Percentiles rank a stretch among this genome's conserved stretches.
Conservation (phyloP, 1,140 invertebrate species). For the Formica selysi region DNA sequence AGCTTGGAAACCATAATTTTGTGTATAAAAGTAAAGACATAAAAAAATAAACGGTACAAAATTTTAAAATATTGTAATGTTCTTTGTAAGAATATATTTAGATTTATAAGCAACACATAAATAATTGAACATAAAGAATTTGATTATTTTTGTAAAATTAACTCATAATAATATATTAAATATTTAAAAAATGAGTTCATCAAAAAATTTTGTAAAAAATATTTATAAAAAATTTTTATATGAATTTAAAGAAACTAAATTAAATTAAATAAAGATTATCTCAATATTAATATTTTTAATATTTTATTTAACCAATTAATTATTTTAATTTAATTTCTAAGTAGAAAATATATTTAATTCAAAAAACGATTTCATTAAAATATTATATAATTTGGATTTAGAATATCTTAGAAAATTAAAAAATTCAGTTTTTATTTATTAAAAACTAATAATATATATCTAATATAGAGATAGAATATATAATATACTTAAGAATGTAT, state of each 20-base stretch:
- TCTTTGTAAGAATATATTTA: conserved; percentile 2
- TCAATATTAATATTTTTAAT: too few relatives aligned
- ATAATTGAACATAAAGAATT: conserved; percentile 9
- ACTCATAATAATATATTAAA: neutral
- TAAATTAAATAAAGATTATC: too few relatives aligned
- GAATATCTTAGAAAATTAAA: neutral
- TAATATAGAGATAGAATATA: neutral
- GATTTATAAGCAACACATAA: neutral
- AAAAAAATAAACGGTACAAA: neutral
- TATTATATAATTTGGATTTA: too few relatives aligned
- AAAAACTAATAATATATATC: neutral
- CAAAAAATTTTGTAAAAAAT: neutral
- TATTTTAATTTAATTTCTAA: too few relatives aligned
- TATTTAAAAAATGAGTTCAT: neutral
- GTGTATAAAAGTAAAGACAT: neutral
- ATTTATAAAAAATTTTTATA: neutral
- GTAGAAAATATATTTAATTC: neutral
- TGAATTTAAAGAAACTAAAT: too few relatives aligned
- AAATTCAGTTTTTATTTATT: neutral
- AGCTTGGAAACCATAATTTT: conserved; percentile 17
- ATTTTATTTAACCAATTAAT: too few relatives aligned
- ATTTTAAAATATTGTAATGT: neutral
- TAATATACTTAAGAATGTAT: neutral
- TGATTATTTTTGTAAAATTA: neutral
- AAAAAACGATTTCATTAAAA: neutral